A percentile compares a stretch with the other conserved stretches of the same genome.
Evolutionary conservation across 1,140 invertebrate species (phyloP).

Genomic region (Matsumurasca onukii): DNA sequence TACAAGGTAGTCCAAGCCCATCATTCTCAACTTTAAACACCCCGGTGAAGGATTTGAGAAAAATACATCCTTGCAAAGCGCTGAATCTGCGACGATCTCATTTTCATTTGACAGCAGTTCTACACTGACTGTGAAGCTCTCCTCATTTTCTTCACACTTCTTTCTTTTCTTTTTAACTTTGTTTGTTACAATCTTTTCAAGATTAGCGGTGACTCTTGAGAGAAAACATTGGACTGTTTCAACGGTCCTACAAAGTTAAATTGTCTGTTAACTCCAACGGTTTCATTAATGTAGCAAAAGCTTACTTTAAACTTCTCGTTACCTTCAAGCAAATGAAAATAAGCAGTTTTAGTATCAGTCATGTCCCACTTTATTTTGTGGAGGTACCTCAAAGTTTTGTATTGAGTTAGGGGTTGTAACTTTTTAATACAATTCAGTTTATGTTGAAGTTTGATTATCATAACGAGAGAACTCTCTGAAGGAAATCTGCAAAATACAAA

Average conservation of each 20-base stretch:
- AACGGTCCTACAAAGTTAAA: conserved; percentile 64
- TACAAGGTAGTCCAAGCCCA: conserved; percentile 59
- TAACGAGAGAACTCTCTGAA: too few species aligned
- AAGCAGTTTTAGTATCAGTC: conserved; percentile 42
- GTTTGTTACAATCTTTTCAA: conserved; percentile 57
- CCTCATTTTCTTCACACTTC: conserved; percentile 43
- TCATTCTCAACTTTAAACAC: conserved; percentile 45
- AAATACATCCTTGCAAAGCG: conserved; percentile 55
- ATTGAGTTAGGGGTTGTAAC: too few species aligned
- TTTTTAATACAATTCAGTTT: too few species aligned
- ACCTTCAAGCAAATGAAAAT: conserved; percentile 50
- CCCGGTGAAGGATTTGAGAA: conserved; percentile 49
- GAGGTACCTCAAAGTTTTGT: neutral
- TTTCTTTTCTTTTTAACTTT: conserved; percentile 48
- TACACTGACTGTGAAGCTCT: conserved; percentile 36
- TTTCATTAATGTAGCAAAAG: conserved; percentile 54
- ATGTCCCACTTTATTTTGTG: neutral
- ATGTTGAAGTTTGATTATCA: too few species aligned
- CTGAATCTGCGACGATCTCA: conserved; percentile 46
- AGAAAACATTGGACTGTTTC: conserved; percentile 60
- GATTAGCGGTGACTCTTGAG: conserved; percentile 59
- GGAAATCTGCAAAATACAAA: too few species aligned
- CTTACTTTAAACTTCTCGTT: conserved; percentile 51
- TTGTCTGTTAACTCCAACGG: conserved; percentile 53
- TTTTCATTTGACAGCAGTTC: conserved; percentile 41